A percentile compares a stretch with the other conserved stretches of the same genome.
These are phyloP conservation scores for Crotalus horridus DNA, from an alignment of 2,113 vertebrate genomes.

Conservation along the genomic window DNA sequence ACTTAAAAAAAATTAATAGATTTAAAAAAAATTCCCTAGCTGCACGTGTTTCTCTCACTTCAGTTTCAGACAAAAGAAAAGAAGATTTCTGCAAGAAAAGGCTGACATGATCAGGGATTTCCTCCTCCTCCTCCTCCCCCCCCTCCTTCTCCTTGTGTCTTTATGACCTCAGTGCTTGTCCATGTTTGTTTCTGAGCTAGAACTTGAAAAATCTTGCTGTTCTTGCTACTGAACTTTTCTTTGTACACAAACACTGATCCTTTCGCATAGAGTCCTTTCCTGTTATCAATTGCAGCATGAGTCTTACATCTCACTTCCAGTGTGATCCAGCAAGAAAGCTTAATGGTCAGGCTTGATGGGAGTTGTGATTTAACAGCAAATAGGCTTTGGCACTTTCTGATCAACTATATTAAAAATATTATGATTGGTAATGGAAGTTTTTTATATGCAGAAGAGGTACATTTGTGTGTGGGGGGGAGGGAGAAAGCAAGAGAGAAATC, in stretches of 20 bases:
- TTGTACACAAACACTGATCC: neutral
- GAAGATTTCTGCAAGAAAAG: neutral
- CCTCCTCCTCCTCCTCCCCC: neutral
- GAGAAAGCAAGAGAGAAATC: neutral
- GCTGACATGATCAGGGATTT: neutral
- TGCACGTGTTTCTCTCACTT: neutral
- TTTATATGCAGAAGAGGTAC: fast-evolving
- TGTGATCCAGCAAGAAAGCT: neutral
- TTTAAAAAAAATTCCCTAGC: neutral
- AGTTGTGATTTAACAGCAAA: neutral
- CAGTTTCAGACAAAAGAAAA: neutral
- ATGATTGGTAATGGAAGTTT: neutral
- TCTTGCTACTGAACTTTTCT: neutral
- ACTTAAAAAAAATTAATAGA: neutral
- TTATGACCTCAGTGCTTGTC: neutral
- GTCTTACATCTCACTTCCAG: neutral
- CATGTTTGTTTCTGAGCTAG: neutral
- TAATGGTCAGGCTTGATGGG: neutral
- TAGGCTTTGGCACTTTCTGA: neutral
- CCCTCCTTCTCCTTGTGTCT: neutral
- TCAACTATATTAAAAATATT: neutral
- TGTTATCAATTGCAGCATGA: neutral
- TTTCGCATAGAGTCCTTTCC: neutral
- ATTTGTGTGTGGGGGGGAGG: neutral
- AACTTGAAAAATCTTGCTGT: neutral